phyloP scores from a whole-genome alignment of 2,888 invertebrate species.

The Agonopterix alstromeriana region DNA sequence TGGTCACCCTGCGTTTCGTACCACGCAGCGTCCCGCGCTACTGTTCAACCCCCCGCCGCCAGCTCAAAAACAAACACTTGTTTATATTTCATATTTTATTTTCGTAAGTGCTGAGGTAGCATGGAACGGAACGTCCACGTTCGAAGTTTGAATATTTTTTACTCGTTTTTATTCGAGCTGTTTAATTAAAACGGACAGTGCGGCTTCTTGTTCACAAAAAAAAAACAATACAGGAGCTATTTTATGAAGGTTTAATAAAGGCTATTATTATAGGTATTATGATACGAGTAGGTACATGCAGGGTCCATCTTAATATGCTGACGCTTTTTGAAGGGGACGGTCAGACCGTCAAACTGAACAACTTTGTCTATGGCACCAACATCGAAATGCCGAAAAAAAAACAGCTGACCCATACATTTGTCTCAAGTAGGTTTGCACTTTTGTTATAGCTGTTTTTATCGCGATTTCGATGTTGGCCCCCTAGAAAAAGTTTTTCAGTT shows the following conservation, averaged over 20 bases:
- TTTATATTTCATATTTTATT: constrained; percentile 36
- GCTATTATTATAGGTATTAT: too few relatives aligned
- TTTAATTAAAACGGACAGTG: constrained; percentile 37
- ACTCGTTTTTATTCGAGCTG: constrained; percentile 23
- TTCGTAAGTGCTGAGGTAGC: constrained; percentile 26
- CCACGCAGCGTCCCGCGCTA: constrained; percentile 65
- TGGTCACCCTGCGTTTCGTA: constrained; percentile 45
- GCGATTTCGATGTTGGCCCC: too few relatives aligned
- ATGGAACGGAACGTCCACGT: constrained; percentile 30
- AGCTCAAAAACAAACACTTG: constrained; percentile 42
- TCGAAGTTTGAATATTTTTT: constrained; percentile 26
- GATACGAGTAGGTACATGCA: too few relatives aligned
- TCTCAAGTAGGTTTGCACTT: too few relatives aligned
- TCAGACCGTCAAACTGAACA: too few relatives aligned
- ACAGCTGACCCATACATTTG: too few relatives aligned
- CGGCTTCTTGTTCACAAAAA: constrained; percentile 32
- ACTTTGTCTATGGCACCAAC: too few relatives aligned
- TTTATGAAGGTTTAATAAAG: background rate
- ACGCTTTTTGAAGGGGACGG: too few relatives aligned
- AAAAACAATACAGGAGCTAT: constrained; percentile 1
- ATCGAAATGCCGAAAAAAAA: too few relatives aligned
- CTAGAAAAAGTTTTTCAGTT: too few relatives aligned
- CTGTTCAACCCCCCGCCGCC: constrained; percentile 67
- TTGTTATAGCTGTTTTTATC: too few relatives aligned
- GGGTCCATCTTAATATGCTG: too few relatives aligned